Conservation (phyloP, 2,113 vertebrate genomes). For the Gila orcuttii region DNA sequence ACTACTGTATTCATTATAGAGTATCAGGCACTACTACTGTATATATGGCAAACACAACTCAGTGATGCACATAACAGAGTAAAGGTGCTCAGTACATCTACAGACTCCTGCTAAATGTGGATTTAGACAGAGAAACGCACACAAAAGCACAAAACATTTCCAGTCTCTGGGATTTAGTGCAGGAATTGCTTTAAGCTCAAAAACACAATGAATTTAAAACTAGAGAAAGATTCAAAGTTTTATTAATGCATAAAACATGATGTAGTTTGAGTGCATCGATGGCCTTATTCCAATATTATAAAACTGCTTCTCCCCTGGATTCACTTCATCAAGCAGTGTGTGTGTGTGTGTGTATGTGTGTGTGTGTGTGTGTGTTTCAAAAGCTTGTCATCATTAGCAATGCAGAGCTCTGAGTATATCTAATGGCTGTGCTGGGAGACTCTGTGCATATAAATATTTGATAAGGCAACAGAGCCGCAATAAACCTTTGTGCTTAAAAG, state of each 20-base stretch:
- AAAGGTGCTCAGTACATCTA: neutral
- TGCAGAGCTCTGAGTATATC: slow-evolving; percentile 43
- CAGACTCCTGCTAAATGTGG: neutral
- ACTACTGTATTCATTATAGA: neutral
- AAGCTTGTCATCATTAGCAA: slow-evolving; percentile 41
- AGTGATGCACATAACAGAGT: neutral
- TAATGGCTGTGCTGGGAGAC: slow-evolving; percentile 42
- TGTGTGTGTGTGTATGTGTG: neutral
- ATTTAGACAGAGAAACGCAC: neutral
- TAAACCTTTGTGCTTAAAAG: slow-evolving; percentile 37
- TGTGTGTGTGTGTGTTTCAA: neutral
- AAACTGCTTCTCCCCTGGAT: neutral
- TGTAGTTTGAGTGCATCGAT: slow-evolving; percentile 17
- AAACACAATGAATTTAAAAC: slow-evolving; percentile 14
- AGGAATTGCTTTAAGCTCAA: neutral
- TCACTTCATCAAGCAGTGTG: neutral
- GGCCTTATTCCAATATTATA: slow-evolving; percentile 23
- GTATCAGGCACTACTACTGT: neutral
- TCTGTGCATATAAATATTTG: slow-evolving; percentile 49
- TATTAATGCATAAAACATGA: slow-evolving; percentile 16
- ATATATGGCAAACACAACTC: neutral
- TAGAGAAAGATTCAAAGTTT: slow-evolving; percentile 22
- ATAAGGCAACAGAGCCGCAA: slow-evolving; percentile 43
- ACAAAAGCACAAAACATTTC: neutral
- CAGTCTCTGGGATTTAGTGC: neutral